Evolutionary conservation across 2,888 invertebrate genomes (phyloP), one percentile per base, ranked within the genome.

Genomic region (Cataglyphis altisquamis): DNA sequence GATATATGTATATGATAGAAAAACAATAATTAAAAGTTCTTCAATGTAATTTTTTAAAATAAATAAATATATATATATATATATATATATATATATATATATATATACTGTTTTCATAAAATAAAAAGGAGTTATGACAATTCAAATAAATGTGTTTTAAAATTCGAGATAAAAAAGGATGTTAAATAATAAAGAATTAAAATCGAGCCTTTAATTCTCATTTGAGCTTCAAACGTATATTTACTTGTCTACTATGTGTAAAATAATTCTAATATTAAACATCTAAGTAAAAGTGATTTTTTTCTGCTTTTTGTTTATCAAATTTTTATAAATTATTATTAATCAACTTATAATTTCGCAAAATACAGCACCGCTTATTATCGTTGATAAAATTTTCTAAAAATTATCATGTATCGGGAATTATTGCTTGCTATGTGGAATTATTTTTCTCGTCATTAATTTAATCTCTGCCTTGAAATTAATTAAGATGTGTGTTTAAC

Each of bases 361-460:
- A 78, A 60, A 60, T 12, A 72, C 57, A 60, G 45, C 45, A 57
- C 48, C 41, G 32, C 12, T 41, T 10, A 57, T 25, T 8, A 18
- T 36, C 8, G 18, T 36, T 21, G 25, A 36, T 73, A 29, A 64
- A 9, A 55, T 39, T 85, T 67, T 68, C 21, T 29, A 8, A 32
- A 62, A 77, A 73, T 83, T 62, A 82, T 81, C 73, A 25, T 66
- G 64, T n/a, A 62, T 55, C 41, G 60, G 52, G 5, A 32, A 32
- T 75, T 45, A 82, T 66, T 36, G 66, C 52, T 75, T 52, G 55
- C 39, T 60, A 68, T 68, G 55, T 67, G 15, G 39, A 60, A 48
- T 73, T 21, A 57, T 77, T 87, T 89, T 80, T 73, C 87, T 85
- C 85, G 82, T 88, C 45, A 81, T 64, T 66, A 73, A 73, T 78